These are phyloP conservation scores for Acanthosepion lycidas DNA, from an alignment of 2,888 invertebrate species.

Conservation along the genomic window DNA sequence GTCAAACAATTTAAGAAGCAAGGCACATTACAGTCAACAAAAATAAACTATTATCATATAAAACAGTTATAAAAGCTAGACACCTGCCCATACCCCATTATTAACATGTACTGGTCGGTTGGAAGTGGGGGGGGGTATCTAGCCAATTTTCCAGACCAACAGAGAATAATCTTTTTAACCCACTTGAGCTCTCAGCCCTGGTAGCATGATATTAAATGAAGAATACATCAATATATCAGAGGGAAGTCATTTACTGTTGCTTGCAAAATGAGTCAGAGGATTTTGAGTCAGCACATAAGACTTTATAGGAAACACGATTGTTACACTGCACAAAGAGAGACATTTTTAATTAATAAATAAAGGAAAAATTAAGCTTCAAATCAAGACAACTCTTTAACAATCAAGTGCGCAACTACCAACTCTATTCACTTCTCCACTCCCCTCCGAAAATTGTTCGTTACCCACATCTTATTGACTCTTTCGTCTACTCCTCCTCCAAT, in stretches of 20 bases:
- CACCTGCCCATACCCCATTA: neutral
- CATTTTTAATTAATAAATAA: neutral
- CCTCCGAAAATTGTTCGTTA: neutral
- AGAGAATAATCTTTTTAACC: neutral
- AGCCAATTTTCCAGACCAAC: neutral
- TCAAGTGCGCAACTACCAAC: neutral
- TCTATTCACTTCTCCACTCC: neutral
- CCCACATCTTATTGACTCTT: neutral
- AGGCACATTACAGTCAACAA: neutral
- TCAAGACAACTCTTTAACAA: neutral
- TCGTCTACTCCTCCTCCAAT: neutral
- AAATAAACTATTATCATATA: neutral
- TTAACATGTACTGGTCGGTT: neutral
- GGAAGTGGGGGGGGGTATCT: neutral
- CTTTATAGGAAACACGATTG: neutral
- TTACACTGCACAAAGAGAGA: neutral
- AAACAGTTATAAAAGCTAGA: neutral
- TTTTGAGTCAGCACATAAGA: neutral
- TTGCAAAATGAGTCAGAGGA: neutral
- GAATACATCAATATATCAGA: neutral
- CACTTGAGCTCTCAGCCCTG: neutral
- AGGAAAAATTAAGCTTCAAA: neutral
- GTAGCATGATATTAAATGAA: neutral
- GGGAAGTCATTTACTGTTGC: neutral
- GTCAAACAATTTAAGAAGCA: neutral